These are phyloP conservation scores for Marmota monax DNA, from an alignment of 2,113 vertebrate genomes.

Conservation along the genomic window DNA sequence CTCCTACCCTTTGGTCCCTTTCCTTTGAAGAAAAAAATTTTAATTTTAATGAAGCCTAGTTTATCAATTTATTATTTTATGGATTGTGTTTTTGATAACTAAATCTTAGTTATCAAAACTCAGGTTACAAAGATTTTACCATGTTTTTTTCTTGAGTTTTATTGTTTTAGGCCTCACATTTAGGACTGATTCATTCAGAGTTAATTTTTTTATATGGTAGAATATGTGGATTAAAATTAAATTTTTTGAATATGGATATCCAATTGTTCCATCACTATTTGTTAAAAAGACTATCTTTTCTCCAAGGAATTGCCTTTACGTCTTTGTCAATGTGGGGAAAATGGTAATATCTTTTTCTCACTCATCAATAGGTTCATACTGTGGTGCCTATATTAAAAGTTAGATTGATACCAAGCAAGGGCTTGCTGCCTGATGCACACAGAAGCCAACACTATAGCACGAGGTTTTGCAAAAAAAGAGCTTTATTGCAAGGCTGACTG, in stretches of 20 bases:
- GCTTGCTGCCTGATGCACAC: neutral
- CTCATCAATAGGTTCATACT: neutral
- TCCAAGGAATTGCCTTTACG: conserved; percentile 20
- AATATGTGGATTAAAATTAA: neutral
- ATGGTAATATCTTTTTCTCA: neutral
- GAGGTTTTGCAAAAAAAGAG: neutral
- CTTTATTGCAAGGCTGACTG: neutral
- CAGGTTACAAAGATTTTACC: neutral
- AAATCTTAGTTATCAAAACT: conserved; percentile 19
- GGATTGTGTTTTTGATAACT: neutral
- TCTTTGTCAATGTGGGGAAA: neutral
- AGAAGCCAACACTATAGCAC: neutral
- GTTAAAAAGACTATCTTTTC: conserved; percentile 39
- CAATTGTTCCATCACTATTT: conserved; percentile 26
- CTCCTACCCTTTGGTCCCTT: too few relatives aligned
- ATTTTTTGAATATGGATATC: neutral
- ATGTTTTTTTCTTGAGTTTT: conserved; percentile 51
- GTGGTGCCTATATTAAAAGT: neutral
- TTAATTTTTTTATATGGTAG: conserved; percentile 38
- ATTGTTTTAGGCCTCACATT: conserved; percentile 28
- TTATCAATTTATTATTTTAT: conserved; percentile 5
- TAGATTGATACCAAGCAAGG: neutral
- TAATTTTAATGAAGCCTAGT: neutral
- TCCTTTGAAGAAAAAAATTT: conserved; percentile 27
- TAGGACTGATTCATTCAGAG: neutral